These are phyloP conservation scores for Drosophila tristis DNA, from an alignment of 1,140 invertebrate species.

Conservation along the genomic window DNA sequence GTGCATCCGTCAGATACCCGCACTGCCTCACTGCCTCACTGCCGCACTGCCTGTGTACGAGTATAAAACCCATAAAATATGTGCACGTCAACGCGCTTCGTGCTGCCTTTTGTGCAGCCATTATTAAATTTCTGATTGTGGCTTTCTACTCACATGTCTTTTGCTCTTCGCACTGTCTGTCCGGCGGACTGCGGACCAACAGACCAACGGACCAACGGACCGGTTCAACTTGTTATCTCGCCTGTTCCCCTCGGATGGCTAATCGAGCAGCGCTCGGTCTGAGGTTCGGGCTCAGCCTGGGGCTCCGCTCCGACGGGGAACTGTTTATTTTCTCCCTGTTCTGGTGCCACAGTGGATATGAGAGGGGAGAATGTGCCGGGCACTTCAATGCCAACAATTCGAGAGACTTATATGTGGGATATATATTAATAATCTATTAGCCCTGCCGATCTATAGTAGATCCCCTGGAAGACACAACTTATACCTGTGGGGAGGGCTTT, in stretches of 20 bases:
- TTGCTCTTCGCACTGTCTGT: slow-evolving; percentile 33
- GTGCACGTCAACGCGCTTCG: slow-evolving; percentile 79
- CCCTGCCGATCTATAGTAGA: too few species aligned
- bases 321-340: slow-evolving; percentile 18
- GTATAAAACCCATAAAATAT: slow-evolving; percentile 83
- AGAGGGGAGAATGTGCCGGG: neutral
- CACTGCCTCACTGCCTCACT: slow-evolving; percentile 9
- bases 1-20: slow-evolving; percentile 71
- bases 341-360: slow-evolving; percentile 26
- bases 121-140: slow-evolving; percentile 83
- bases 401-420: too few species aligned
- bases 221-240: slow-evolving; percentile 76
- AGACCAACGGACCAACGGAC: slow-evolving; percentile 47
- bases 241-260: slow-evolving; percentile 56
- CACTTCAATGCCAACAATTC: neutral
- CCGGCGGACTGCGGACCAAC: slow-evolving; percentile 18
- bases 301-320: slow-evolving; percentile 15
- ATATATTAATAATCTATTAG: neutral
- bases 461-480: too few species aligned
- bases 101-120: slow-evolving; percentile 80
- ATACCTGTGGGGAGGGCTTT: too few species aligned
- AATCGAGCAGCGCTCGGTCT: slow-evolving; percentile 37
- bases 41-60: slow-evolving; percentile 9
- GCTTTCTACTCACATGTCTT: slow-evolving; percentile 79
- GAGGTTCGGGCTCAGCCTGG: slow-evolving; percentile 6